phyloP scores from a whole-genome alignment of 2,113 vertebrate genomes.

The Catharus bicknelli region DNA sequence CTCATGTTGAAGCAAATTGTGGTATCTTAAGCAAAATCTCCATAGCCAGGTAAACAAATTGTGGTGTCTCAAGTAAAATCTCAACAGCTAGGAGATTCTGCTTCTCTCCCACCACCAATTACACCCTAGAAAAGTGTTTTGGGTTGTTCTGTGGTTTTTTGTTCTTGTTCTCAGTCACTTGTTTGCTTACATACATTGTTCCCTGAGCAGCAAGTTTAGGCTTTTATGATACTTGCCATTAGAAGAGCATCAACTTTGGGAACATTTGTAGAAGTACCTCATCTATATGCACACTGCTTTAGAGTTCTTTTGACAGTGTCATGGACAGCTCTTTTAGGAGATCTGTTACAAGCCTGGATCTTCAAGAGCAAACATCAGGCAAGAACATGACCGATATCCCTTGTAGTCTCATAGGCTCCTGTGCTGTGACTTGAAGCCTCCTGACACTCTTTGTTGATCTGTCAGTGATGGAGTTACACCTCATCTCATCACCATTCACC shows the following conservation, averaged over 20 bases:
- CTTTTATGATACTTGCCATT: background rate
- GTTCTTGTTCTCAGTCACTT: background rate
- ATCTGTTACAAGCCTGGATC: background rate
- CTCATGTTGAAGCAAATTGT: background rate
- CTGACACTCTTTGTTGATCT: background rate
- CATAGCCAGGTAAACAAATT: background rate
- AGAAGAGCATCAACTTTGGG: background rate
- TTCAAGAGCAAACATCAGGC: background rate
- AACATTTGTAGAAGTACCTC: background rate
- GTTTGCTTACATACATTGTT: background rate
- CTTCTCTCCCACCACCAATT: background rate
- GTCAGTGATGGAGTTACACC: background rate
- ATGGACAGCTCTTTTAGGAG: background rate
- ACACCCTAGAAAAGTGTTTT: background rate
- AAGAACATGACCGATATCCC: background rate
- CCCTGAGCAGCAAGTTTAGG: background rate
- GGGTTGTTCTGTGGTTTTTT: background rate
- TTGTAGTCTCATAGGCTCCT: background rate
- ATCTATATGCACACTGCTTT: background rate
- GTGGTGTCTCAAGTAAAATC: background rate
- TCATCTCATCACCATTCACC: background rate
- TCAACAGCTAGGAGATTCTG: background rate
- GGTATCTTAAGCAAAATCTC: background rate
- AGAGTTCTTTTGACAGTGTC: background rate
- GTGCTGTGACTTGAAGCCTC: background rate